A percentile compares a stretch with the other conserved stretches of the same genome.
Conservation (phyloP, 2,113 vertebrate species). For the Oophaga pumilio region DNA sequence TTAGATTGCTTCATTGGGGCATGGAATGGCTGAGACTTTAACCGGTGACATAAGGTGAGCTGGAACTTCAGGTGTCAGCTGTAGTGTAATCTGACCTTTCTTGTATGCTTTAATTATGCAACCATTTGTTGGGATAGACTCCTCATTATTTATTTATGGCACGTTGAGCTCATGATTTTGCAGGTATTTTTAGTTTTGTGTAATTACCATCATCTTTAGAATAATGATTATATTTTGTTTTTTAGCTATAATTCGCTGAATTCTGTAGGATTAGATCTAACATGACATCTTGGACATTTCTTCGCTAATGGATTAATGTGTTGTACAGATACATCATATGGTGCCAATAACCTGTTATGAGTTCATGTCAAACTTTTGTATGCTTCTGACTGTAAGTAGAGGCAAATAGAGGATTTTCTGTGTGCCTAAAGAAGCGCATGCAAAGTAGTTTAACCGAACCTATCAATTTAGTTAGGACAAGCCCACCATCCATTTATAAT, state of each 20-base stretch:
- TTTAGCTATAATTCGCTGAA: background rate
- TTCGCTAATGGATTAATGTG: background rate
- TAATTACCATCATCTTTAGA: background rate
- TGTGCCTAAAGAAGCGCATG: too few species aligned
- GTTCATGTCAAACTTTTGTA: too few species aligned
- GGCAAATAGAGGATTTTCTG: too few species aligned
- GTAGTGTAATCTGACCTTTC: background rate
- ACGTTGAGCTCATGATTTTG: background rate
- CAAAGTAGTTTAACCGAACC: too few species aligned
- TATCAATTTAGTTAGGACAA: too few species aligned
- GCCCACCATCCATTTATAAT: too few species aligned
- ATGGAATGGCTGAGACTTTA: background rate
- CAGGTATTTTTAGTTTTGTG: background rate
- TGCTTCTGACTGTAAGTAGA: too few species aligned
- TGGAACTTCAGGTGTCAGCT: background rate
- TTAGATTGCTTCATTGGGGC: constrained; percentile 11
- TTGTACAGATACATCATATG: background rate
- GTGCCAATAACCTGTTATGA: too few species aligned
- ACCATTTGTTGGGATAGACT: background rate
- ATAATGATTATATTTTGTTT: background rate
- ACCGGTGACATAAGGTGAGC: background rate
- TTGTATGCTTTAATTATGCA: background rate
- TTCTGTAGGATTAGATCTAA: too few species aligned
- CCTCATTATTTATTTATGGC: background rate
- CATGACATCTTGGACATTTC: too few species aligned